Percentiles rank a stretch among this genome's conserved stretches.
Conservation (phyloP, 1,140 invertebrate genomes). For the Helicoverpa zea region DNA sequence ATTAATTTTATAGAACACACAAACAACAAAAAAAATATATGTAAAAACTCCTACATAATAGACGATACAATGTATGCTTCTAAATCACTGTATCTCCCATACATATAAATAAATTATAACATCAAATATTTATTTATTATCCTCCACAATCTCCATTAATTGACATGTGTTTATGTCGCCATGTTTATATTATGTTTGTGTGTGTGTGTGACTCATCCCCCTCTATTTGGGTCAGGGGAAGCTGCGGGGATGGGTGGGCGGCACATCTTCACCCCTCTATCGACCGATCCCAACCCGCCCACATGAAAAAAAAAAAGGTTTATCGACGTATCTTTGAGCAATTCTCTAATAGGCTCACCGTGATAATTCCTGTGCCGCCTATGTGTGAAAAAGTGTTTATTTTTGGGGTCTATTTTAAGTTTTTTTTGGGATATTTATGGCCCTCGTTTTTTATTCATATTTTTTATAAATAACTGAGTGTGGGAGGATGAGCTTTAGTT, state of each 20-base stretch:
- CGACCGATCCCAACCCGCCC: conserved; percentile 66
- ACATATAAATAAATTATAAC: neutral
- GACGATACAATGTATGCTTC: too few species aligned
- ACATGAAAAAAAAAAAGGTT: conserved; percentile 68
- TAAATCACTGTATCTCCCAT: neutral
- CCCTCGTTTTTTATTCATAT: neutral
- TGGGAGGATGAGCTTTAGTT: too few species aligned
- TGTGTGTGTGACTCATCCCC: conserved; percentile 67
- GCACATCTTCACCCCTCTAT: conserved; percentile 70
- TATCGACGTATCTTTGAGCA: conserved; percentile 34
- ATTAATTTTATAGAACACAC: too few species aligned
- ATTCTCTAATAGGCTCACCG: conserved; percentile 7
- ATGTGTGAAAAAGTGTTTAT: neutral
- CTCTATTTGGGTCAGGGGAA: conserved; percentile 75
- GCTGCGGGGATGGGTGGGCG: conserved; percentile 66
- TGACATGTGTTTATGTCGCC: conserved; percentile 26
- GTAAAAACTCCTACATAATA: too few species aligned
- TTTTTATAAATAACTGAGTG: too few species aligned
- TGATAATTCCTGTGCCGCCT: neutral
- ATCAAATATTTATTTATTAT: conserved; percentile 36
- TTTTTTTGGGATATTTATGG: neutral
- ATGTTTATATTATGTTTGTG: conserved; percentile 53
- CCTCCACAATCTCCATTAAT: conserved; percentile 8
- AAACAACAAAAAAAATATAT: too few species aligned
- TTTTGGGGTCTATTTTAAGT: too few species aligned